Evolutionary conservation across 2,113 vertebrate genomes (phyloP), one percentile per base, ranked within the genome.

Genomic region (Sander vitreus): DNA sequence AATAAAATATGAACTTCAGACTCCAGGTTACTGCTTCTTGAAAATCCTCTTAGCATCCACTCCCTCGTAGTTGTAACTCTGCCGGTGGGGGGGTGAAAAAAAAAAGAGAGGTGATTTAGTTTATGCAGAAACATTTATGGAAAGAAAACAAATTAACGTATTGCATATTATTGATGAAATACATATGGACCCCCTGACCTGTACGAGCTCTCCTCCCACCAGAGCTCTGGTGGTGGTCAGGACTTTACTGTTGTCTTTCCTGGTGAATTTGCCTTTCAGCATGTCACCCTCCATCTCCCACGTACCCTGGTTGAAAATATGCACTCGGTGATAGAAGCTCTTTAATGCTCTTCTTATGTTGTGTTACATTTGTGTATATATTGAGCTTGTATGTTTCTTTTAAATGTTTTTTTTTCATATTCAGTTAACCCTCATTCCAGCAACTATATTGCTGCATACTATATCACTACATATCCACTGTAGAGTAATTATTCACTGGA

Each of bases 31-130:
- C 21, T 73, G 92, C 89, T 93, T 98, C 90, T 98, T 99, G 93
- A 99, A 99, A 94, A 95, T 84, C 86, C 97, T 96, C 91, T 97
- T 97, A 47, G 97, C 96, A 50, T 97, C 94, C 36, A 97, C 96
- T 60, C 97, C 97, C 53, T 99, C 97, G 2, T 98, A 99, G 16
- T 25, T 1, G 0, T 97, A 99, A 58, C 74, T 96, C 98, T 99
- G 93, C 8, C 39, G 10, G 39, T 2, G 27, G 53, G 57, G 57
- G 54, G 14, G 33, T 33, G 33, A 1, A 43, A 54, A 51, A n/a
- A n/a, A 55, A 75, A 16, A 48, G 2, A 76, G 43, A 73, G 21
- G 10, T 13, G 33, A 3, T 0, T 58, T 13, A 50, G 18, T 30
- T 54, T 16, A n/a, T 27, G 10, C 39, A 11, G 36, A 70, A 50